These are phyloP conservation scores for Megastigmus dorsalis DNA, from an alignment of 2,888 invertebrate genomes.

Conservation along the genomic window DNA sequence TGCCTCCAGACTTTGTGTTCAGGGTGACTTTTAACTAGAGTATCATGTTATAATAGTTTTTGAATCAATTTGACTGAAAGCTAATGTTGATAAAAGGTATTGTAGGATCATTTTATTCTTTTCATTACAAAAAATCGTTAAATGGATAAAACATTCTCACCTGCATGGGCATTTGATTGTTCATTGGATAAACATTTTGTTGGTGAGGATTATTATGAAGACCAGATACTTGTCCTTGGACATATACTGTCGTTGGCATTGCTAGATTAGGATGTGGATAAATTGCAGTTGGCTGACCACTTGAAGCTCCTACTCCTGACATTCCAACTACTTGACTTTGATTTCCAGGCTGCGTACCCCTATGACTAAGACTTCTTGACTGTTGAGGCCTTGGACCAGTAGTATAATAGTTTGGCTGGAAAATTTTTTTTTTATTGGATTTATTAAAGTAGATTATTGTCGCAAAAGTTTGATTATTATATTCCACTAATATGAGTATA, in stretches of 20 bases:
- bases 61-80: no score
- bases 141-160: no score
- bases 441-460: no score
- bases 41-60: no score
- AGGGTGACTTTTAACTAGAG: no score
- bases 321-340: constrained; percentile 65
- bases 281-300: constrained; percentile 65
- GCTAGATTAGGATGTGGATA: constrained; percentile 64
- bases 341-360: constrained; percentile 64
- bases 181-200: constrained; percentile 59
- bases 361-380: constrained; percentile 66
- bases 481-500: no score
- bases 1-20: no score
- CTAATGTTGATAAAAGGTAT: no score
- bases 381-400: constrained; percentile 66
- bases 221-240: constrained; percentile 64
- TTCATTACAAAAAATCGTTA: no score
- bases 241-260: constrained; percentile 62
- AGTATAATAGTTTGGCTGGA: constrained; percentile 63
- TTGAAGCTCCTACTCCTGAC: constrained; percentile 64
- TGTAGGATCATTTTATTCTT: no score
- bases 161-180: constrained; percentile 66
- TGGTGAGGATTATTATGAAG: constrained; percentile 64
- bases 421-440: no score
- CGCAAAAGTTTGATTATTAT: no score